Conservation (phyloP, 2,113 vertebrate species). For the Halichoerus grypus region DNA sequence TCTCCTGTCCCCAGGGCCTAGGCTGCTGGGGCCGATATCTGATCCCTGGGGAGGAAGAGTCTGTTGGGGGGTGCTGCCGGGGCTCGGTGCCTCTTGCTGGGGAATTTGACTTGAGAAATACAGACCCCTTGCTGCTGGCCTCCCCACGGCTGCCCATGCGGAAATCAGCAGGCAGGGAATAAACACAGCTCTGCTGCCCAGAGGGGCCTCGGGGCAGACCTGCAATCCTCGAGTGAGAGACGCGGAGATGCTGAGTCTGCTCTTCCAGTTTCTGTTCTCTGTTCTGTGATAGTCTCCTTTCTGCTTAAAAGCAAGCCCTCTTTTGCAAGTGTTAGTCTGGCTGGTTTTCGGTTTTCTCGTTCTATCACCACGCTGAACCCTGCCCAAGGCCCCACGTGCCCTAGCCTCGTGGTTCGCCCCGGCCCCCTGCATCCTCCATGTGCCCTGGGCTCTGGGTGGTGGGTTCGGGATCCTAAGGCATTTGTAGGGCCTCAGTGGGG, state of each 20-base stretch:
- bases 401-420: not conserved
- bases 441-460: rapidly evolving
- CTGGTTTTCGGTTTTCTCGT: not conserved
- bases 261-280: slow-evolving; percentile 16
- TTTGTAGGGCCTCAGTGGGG: not conserved
- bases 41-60: too few species aligned
- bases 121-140: not conserved
- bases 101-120: not conserved
- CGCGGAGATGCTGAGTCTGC: rapidly evolving
- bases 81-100: too few species aligned
- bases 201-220: not conserved
- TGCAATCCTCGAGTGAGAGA: rapidly evolving
- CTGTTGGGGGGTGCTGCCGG: too few species aligned
- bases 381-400: rapidly evolving
- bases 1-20: not conserved
- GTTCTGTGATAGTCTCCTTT: not conserved
- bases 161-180: rapidly evolving
- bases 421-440: not conserved
- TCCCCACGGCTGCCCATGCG: rapidly evolving
- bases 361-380: not conserved
- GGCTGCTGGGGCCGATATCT: not conserved
- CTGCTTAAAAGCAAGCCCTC: not conserved
- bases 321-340: rapidly evolving
- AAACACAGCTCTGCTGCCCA: not conserved
- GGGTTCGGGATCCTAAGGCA: not conserved